These are phyloP conservation scores for Falcunculus frontatus DNA, from an alignment of 2,113 vertebrate genomes.

Conservation along the genomic window DNA sequence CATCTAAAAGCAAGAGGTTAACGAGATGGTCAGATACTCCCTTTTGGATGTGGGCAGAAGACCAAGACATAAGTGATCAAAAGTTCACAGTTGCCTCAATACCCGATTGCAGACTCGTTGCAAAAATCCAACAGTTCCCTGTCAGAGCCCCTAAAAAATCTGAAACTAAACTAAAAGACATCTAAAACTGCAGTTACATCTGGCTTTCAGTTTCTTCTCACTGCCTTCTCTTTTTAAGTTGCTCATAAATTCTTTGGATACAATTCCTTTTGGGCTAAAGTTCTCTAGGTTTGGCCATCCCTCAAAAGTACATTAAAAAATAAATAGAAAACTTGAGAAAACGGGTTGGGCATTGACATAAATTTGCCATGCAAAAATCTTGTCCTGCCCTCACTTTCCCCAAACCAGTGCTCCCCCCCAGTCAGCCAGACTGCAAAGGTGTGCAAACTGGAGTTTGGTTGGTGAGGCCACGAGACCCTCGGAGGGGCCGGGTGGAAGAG, in stretches of 20 bases:
- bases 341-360: not conserved
- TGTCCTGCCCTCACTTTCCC: not conserved
- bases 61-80: slow-evolving; percentile 3
- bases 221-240: slow-evolving; percentile 45
- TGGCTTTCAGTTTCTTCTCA: slow-evolving; percentile 41
- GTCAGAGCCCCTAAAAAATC: not conserved
- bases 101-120: not conserved
- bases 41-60: not conserved
- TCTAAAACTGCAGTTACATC: not conserved
- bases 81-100: not conserved
- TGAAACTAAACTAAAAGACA: slow-evolving; percentile 13
- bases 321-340: not conserved
- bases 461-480: fast-evolving
- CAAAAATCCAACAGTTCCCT: not conserved
- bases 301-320: not conserved
- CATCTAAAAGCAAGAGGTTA: not conserved
- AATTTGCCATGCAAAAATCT: not conserved
- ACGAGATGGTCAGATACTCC: not conserved
- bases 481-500: not conserved
- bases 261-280: slow-evolving; percentile 23
- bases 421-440: not conserved
- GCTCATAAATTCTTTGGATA: slow-evolving; percentile 54
- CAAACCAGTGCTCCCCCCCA: not conserved
- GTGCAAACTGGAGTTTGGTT: not conserved
- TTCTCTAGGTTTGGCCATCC: not conserved